A percentile compares a stretch with the other conserved stretches of the same genome.
phyloP scores from a whole-genome alignment of 2,113 vertebrate genomes.

The Sinocyclocheilus grahami region DNA sequence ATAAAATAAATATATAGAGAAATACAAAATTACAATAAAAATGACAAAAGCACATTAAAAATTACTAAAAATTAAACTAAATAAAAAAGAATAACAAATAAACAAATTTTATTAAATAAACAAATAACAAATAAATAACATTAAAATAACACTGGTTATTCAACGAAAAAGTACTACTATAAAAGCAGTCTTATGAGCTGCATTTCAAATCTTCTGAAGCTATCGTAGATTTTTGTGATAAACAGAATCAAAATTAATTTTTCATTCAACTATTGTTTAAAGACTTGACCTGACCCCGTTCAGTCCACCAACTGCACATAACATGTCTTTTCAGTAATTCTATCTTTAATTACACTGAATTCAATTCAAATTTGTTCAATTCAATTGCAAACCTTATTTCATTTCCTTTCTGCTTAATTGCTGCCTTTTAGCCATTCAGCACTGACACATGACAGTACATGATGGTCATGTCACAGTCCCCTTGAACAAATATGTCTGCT shows the following conservation, averaged over 20 bases:
- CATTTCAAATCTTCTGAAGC: background rate
- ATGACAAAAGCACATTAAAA: too few relatives aligned
- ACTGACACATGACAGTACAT: conserved; percentile 3
- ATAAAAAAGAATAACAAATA: too few relatives aligned
- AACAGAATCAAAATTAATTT: background rate
- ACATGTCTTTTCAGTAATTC: background rate
- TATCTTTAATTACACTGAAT: conserved; percentile 19
- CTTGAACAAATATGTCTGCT: conserved; percentile 1
- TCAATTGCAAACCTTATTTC: background rate
- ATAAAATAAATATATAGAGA: too few relatives aligned
- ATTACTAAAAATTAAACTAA: too few relatives aligned
- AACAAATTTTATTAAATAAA: too few relatives aligned
- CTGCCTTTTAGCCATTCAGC: background rate
- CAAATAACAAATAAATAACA: background rate
- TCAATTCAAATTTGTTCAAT: background rate
- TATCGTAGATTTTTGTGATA: background rate
- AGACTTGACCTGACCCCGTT: background rate
- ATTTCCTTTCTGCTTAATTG: conserved; percentile 11
- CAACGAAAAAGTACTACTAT: too few relatives aligned
- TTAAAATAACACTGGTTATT: background rate
- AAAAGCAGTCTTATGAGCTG: background rate
- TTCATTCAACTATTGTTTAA: background rate
- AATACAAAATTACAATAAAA: too few relatives aligned
- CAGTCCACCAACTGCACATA: background rate
- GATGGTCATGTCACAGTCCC: background rate